Evolutionary conservation across 1,140 invertebrate species (phyloP), one percentile per base, ranked within the genome.

Genomic region (Aporrectodea caliginosa): DNA sequence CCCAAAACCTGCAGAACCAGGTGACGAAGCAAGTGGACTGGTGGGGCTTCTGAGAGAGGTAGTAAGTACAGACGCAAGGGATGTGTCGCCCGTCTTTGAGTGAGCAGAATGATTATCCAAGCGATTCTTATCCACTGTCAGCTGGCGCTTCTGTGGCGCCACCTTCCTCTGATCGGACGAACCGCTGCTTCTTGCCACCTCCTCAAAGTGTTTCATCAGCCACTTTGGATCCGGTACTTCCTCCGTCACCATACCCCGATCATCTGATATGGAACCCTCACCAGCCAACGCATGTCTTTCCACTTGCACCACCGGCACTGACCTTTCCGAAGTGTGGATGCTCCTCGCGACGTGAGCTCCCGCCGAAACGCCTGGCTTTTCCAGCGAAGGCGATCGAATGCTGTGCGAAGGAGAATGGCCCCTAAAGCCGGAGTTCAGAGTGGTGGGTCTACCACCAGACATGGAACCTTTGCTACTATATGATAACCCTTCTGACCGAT

Each of bases 141-240:
- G n/a, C n/a, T n/a, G n/a, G n/a, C n/a, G n/a, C n/a, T n/a, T n/a
- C n/a, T n/a, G n/a, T n/a, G n/a, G n/a, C 6, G 43, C 43, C 22
- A 22, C 6, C 22, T 58, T 58, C 6, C 6, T 58, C 6, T 12
- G 6, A 22, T 58, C 6, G 22, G 43, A 58, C 6, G 43, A 22
- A 22, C 43, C 22, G 1, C 29, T 35, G 6, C 75, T 35, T 68
- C 35, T 76, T 34, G 75, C 43, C 22, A 76, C 35, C 43, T 76
- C 75, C 35, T 76, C 75, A 31, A 35, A 76, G 29, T 76, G 75
- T 22, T 76, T 32, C 75, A 76, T 76, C 22, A 76, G 1, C 75
- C 75, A 76, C 35, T 76, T 76, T 2, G 75, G 75, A n/a, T 32
- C 33, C 34, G 75, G 75, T 27, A 76, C 75, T 35, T 35, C 35